Conservation (phyloP, 2,797 vertebrate genomes). For the Coluber constrictor region DNA sequence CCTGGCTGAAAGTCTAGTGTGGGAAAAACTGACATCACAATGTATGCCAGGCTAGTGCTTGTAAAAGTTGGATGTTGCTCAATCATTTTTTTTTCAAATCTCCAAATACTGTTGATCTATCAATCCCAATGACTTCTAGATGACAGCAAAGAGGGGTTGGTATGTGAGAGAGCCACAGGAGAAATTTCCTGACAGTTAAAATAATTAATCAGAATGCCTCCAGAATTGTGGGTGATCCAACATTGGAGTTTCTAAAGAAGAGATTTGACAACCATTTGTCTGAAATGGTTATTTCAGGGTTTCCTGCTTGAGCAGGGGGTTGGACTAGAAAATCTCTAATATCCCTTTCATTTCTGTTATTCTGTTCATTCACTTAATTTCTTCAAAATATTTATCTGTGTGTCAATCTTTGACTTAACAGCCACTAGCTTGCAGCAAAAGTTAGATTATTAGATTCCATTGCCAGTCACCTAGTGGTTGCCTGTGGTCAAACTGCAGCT, state of each 20-base stretch:
- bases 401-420: background rate
- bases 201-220: background rate
- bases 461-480: background rate
- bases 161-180: background rate
- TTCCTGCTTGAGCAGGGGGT: too few relatives aligned
- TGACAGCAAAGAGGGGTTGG: background rate
- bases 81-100: background rate
- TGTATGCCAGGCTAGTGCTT: background rate
- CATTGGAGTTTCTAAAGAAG: background rate
- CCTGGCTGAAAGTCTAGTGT: background rate
- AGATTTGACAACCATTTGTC: background rate
- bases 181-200: background rate
- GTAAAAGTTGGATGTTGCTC: background rate
- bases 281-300: background rate
- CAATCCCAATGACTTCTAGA: background rate
- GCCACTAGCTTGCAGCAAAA: background rate
- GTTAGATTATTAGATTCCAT: background rate
- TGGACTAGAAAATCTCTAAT: background rate
- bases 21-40: background rate
- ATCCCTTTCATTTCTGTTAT: background rate
- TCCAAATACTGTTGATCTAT: background rate
- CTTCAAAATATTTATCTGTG: background rate
- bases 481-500: background rate
- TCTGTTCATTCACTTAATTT: background rate
- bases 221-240: background rate